Base-by-base conservation (phyloP, 2,888 invertebrate species). In the Drosophila paranaensis region DNA sequence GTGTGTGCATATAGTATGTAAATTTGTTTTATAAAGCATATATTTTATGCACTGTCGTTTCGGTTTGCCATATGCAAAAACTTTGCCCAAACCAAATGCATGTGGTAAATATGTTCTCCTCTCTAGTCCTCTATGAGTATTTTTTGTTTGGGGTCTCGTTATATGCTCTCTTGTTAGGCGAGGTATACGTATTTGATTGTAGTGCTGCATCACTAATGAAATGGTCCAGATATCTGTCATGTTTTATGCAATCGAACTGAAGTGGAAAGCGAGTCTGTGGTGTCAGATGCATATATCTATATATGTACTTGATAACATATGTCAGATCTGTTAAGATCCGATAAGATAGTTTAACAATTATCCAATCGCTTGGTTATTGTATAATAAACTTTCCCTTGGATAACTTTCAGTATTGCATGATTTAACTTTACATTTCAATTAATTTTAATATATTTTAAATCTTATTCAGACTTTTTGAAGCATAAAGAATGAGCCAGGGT, bases 41-140 rank as follows among this genome's bases (percentile, higher is more conserved):
- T 81, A 85, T 84, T 87, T 84, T 84, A 84, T 84, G 82, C 82
- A 84, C 84, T 88, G 85, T 77, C 85, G 79, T 87, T 87, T 86
- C 72, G 76, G 80, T 79, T 71, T 79, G 64, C 66, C 81, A 76
- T 71, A 80, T 81, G 80, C 80, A 80, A 80, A 80, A 77, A 79
- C 55, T 76, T 82, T 77, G 11, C 64, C 66, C 33, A 62, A 64
- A 64, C 67, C 69, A 76, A 81, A 69, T 80, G 75, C 71, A 78
- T 71, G 78, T 64, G 71, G 82, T 75, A 48, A 58, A 77, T 16
- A 27, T 54, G 40, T 11, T 40, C 16, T 14, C 16, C 10, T 68
- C 67, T 69, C 72, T 16, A 27, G 30, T 55, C 45, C 27, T 45
- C 58, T 33, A 48, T 60, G 30, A 42, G 16, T 16, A 43, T 53